Conservation (phyloP, 2,888 invertebrate species). For the Habroteleia sp. region DNA sequence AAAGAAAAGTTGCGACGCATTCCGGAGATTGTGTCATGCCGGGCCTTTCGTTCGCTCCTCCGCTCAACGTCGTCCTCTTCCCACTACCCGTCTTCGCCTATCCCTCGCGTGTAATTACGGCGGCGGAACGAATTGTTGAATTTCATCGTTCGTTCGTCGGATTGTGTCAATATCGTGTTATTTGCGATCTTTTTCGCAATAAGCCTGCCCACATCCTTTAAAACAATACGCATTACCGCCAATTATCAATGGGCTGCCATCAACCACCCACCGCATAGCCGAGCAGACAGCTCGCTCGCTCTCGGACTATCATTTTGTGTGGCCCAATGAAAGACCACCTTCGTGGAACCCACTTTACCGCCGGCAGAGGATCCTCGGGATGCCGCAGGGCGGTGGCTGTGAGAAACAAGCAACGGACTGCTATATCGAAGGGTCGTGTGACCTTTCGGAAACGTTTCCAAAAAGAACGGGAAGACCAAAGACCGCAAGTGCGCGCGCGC, state of each 20-base stretch:
- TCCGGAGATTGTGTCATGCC: slow-evolving; percentile 48
- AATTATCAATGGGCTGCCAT: slow-evolving; percentile 74
- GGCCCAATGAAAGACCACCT: slow-evolving; percentile 76
- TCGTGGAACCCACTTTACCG: slow-evolving; percentile 76
- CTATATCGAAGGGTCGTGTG: slow-evolving; percentile 65
- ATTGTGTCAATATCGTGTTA: slow-evolving; percentile 65
- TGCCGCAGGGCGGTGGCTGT: slow-evolving; percentile 68
- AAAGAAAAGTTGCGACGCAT: slow-evolving; percentile 45
- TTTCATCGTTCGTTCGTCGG: slow-evolving; percentile 55
- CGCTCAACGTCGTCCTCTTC: slow-evolving; percentile 2
- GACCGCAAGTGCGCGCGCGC: slow-evolving; percentile 28
- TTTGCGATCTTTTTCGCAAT: slow-evolving; percentile 66
- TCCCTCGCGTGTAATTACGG: slow-evolving; percentile 58
- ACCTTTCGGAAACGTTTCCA: slow-evolving; percentile 63
- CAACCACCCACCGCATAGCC: slow-evolving; percentile 71
- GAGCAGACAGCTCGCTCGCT: slow-evolving; percentile 65
- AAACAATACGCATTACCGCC: slow-evolving; percentile 73
- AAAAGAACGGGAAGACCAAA: slow-evolving; percentile 40
- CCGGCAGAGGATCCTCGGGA: slow-evolving; percentile 69
- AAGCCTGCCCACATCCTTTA: slow-evolving; percentile 70
- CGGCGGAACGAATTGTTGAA: slow-evolving; percentile 55
- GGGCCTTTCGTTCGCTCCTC: slow-evolving; percentile 4
- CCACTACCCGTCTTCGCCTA: slow-evolving; percentile 20
- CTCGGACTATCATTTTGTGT: slow-evolving; percentile 75
- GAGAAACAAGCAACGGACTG: slow-evolving; percentile 68